Base-by-base conservation (phyloP, 2,888 invertebrate genomes). In the Agapetus fuscipes region DNA sequence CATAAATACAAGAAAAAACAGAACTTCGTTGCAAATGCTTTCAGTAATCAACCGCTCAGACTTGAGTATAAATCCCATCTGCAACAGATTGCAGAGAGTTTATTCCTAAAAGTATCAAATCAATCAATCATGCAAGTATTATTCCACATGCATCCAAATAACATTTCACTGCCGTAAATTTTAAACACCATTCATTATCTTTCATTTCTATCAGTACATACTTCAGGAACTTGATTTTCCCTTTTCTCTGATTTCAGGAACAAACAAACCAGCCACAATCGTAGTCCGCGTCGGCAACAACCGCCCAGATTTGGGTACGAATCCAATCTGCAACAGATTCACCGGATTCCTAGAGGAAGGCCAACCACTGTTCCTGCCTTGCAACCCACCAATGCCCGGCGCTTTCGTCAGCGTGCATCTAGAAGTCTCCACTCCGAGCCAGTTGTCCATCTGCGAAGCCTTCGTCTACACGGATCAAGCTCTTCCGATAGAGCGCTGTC, bases 401-500 rank as follows among this genome's bases (percentile, higher is more conserved):
- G 93, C 93, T 6, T 93, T 93, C 60, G 91, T 93, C 46, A 89
- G 88, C 51, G 89, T 93, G 0, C 91, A 91, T 56, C 60, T 93
- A 39, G 91, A 93, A 64, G 78, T 82, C 0, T 72, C 80, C 1
- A 57, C 67, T 0, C 77, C 83, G 0, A 82, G 79, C 46, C 86
- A 87, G 46, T 66, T 93, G 10, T 90, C 90, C 0, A 84, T 93
- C 9, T 93, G 93, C 58, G 93, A 93, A 60, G 86, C 91, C 0
- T 93, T 93, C 59, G 91, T 93, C 11, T 93, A 93, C 56, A 93
- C 93, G 0, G 93, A 93, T 61, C 85, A 82, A 62, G 90, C 90
- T 0, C 58, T 90, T 45, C 90, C 90, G 1, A 90, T 93, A 40
- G 93, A 93, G 60, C 71, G 91, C 34, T 93, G 93, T 56, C 93